Percentiles rank a stretch among this genome's conserved stretches.
Evolutionary conservation across 2,797 vertebrate genomes (phyloP).

Genomic region (Sebastes umbrosus): DNA sequence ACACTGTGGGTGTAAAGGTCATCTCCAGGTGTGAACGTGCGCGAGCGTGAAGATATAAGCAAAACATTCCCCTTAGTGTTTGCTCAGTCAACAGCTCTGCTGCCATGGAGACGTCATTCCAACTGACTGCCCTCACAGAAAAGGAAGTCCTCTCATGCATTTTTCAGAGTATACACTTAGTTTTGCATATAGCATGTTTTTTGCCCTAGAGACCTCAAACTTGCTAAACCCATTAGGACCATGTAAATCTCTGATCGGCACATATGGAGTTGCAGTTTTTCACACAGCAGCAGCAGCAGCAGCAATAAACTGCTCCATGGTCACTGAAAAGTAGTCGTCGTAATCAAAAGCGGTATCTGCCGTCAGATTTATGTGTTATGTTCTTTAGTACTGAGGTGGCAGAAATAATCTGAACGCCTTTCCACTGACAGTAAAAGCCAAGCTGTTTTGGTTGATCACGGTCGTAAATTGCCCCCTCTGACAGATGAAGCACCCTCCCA

Average conservation of each 20-base stretch:
- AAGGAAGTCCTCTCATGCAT: slow-evolving; percentile 27
- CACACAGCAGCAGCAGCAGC: background rate
- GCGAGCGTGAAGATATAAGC: background rate
- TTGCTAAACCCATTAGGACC: slow-evolving; percentile 44
- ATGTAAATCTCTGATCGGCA: slow-evolving; percentile 26
- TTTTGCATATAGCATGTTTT: slow-evolving; percentile 22
- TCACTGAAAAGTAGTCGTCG: background rate
- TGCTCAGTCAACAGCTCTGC: slow-evolving; percentile 22
- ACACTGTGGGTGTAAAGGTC: background rate
- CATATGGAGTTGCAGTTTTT: slow-evolving; percentile 19
- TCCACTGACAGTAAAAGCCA: background rate
- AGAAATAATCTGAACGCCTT: background rate
- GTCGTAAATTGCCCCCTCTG: background rate
- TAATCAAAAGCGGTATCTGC: background rate
- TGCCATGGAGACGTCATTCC: slow-evolving; percentile 9
- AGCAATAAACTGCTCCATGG: background rate
- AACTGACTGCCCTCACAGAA: background rate
- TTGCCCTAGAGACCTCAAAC: slow-evolving; percentile 33
- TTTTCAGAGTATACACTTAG: slow-evolving; percentile 38
- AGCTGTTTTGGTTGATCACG: background rate
- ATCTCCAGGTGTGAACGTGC: background rate
- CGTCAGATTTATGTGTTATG: background rate
- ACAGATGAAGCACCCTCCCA: background rate
- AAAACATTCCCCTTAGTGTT: background rate
- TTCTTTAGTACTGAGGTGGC: background rate